Base-by-base conservation (phyloP, 1,140 invertebrate species). In the Calephelis nemesis region DNA sequence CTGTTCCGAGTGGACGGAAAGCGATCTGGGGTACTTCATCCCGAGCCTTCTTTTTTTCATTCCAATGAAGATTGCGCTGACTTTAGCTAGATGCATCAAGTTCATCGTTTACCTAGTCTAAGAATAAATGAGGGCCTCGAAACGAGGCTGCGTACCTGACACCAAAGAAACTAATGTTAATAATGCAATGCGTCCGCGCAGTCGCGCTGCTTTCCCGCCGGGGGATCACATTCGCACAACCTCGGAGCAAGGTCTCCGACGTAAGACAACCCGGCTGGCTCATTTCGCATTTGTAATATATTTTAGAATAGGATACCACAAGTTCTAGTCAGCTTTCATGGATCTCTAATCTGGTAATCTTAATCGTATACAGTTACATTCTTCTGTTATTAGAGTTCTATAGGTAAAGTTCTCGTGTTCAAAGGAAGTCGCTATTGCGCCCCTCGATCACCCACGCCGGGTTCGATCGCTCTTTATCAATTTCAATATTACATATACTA, bases 291-390 rank as follows among this genome's bases (percentile, higher is more conserved):
- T 76, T 86, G 77, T 85, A 83, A 77, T 75, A 79, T 81, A 81
- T 77, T 74, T 85, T 88, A 91, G 82, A 76, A 75, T 88, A 88
- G 84, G 78, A 78, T 88, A 81, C 85, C 78, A 76, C 77, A 80
- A 84, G 76, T 88, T 88, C 81, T 90, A 90, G 88, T 87, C 82
- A 80, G 89, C 87, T 91, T 90, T 86, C 85, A 79, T 87, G 81
- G 80, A 87, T 89, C 85, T 89, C 82, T 86, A 81, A 83, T 84
- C 83, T 82, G 77, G 84, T 85, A 81, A 78, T 79, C 76, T 78
- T 79, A 79, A 82, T 81, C 78, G 73, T 82, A 81, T 73, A 72
- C 81, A 78, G 78, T 82, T 78, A 74, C 82, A 79, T 77, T 76
- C 65, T 79, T 80, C 78, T 77, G 82, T 87, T 83, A 77, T 71